phyloP scores from a whole-genome alignment of 2,888 invertebrate genomes.

The Ischnus inquisitorius region DNA sequence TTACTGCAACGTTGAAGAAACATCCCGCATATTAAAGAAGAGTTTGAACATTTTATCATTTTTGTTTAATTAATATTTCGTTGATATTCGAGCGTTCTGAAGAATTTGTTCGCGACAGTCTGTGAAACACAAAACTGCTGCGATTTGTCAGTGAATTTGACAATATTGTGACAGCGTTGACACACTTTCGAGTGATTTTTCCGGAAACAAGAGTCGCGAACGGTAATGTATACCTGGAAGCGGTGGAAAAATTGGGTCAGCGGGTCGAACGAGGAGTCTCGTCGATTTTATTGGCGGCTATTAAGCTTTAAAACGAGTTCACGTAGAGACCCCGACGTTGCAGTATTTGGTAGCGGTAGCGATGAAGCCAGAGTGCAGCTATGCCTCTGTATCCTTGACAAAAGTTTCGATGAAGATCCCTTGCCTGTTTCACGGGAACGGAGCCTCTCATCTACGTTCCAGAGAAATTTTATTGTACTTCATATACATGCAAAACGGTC shows the following conservation, averaged over 20 bases:
- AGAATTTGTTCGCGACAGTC: neutral
- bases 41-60: too few species aligned
- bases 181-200: slow-evolving; percentile 68
- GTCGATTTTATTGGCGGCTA: slow-evolving; percentile 73
- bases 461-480: slow-evolving; percentile 61
- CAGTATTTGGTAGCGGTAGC: slow-evolving; percentile 54
- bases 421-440: slow-evolving; percentile 19
- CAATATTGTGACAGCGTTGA: slow-evolving; percentile 31
- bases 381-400: slow-evolving; percentile 10
- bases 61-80: too few species aligned
- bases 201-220: slow-evolving; percentile 45
- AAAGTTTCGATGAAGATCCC: slow-evolving; percentile 44
- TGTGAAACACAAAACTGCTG: neutral
- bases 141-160: neutral
- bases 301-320: slow-evolving; percentile 75
- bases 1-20: too few species aligned
- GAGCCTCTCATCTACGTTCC: slow-evolving; percentile 41
- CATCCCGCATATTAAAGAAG: too few species aligned
- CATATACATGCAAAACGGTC: slow-evolving; percentile 60
- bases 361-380: slow-evolving; percentile 3
- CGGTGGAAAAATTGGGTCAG: slow-evolving; percentile 77
- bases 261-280: slow-evolving; percentile 47
- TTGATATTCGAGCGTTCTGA: neutral
- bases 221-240: slow-evolving; percentile 66
- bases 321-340: neutral